Evolutionary conservation across 2,113 vertebrate genomes (phyloP).

Genomic region (Cephalopterus ornatus): DNA sequence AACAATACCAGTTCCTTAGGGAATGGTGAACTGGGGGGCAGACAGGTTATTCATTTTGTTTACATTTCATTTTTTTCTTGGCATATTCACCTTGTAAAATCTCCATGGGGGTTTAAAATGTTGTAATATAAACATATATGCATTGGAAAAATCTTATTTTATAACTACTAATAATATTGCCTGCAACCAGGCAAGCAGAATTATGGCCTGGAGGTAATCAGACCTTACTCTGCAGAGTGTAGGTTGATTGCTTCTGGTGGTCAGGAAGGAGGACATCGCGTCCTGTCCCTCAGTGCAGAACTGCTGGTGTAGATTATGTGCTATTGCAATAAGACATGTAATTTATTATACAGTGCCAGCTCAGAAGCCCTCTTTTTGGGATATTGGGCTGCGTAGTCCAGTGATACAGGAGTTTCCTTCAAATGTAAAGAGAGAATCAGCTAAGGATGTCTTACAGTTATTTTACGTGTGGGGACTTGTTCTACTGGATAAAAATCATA

Average conservation of each 20-base stretch:
- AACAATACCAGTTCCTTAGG: neutral
- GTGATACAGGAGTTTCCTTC: neutral
- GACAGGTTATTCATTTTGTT: neutral
- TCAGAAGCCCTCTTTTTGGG: neutral
- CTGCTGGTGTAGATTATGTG: neutral
- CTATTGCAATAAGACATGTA: neutral
- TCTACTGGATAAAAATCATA: neutral
- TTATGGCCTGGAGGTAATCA: neutral
- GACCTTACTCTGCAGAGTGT: neutral
- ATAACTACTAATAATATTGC: conserved; percentile 31
- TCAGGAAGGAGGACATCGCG: neutral
- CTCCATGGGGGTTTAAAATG: neutral
- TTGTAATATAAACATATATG: neutral
- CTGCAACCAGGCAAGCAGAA: neutral
- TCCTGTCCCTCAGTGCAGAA: neutral
- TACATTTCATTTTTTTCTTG: conserved; percentile 5
- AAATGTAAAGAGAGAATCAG: neutral
- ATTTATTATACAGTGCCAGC: neutral
- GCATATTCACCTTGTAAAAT: neutral
- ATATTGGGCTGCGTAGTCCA: neutral
- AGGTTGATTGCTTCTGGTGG: neutral
- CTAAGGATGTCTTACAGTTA: neutral
- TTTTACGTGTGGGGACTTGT: neutral
- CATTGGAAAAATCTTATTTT: conserved; percentile 32
- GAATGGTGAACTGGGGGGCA: neutral